Evolutionary conservation across 1,140 invertebrate species (phyloP).

Genomic region (Hylaeus anthracinus): DNA sequence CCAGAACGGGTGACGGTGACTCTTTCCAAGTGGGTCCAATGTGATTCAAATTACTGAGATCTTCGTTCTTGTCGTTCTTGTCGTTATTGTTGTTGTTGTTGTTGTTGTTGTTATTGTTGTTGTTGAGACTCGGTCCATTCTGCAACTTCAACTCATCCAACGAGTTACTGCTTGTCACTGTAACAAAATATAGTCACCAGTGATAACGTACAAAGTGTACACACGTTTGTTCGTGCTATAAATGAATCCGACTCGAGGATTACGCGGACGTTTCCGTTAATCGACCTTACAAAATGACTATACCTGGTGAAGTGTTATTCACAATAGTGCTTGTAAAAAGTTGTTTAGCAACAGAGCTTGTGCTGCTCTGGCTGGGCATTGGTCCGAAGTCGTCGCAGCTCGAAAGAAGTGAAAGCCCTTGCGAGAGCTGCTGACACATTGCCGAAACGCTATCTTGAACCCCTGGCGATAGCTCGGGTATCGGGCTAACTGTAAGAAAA

Average conservation of each 20-base stretch:
- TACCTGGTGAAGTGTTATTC: constrained; percentile 71
- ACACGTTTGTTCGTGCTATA: not conserved
- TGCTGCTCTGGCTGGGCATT: constrained; percentile 74
- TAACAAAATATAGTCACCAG: constrained; percentile 24
- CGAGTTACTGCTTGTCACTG: constrained; percentile 75
- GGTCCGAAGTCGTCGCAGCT: constrained; percentile 84
- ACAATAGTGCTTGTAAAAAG: constrained; percentile 61
- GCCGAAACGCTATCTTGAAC: constrained; percentile 90
- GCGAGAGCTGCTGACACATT: constrained; percentile 93
- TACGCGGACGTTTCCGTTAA: not conserved
- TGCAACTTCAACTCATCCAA: constrained; percentile 76
- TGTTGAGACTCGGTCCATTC: constrained; percentile 69
- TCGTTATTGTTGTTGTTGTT: constrained; percentile 70
- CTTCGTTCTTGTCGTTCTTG: constrained; percentile 60
- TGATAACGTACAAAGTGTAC: too few relatives aligned
- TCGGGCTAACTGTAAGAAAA: constrained; percentile 85
- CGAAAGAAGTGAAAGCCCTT: constrained; percentile 89
- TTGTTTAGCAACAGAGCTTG: constrained; percentile 71
- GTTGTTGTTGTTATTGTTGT: constrained; percentile 69
- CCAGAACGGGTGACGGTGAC: constrained; percentile 64
- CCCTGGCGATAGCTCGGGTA: constrained; percentile 89
- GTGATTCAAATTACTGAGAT: constrained; percentile 55
- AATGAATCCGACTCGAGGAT: not conserved
- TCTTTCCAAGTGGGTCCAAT: constrained; percentile 70
- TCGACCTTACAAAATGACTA: not conserved